Conservation (phyloP, 2,113 vertebrate species). For the Apteryx mantelli region DNA sequence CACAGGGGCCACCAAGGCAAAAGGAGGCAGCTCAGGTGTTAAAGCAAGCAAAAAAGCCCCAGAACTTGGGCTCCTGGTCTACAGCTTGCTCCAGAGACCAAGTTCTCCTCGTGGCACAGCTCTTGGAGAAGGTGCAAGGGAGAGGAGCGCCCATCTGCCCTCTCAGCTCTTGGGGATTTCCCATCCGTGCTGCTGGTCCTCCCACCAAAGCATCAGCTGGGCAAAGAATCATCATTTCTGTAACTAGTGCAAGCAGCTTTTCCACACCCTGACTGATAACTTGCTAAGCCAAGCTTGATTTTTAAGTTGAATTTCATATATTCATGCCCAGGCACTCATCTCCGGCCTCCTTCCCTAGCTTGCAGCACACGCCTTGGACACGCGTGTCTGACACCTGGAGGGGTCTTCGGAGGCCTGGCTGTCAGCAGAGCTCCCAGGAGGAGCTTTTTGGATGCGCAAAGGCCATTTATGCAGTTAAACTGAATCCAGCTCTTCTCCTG, state of each 20-base stretch:
- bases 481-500: neutral
- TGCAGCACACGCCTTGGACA: neutral
- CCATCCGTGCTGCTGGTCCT: slow-evolving; percentile 12
- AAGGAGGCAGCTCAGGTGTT: neutral
- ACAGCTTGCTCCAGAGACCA: neutral
- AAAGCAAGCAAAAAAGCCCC: neutral
- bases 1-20: neutral
- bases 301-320: rapidly evolving
- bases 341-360: neutral
- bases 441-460: neutral
- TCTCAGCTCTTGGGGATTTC: slow-evolving; percentile 32
- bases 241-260: slow-evolving; percentile 41
- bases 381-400: neutral
- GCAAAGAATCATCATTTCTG: slow-evolving; percentile 32
- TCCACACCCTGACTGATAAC: neutral
- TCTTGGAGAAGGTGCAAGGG: too few relatives aligned
- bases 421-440: neutral
- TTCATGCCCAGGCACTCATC: neutral
- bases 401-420: neutral
- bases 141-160: neutral
- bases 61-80: neutral
- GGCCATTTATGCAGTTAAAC: neutral
- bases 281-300: neutral
- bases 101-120: too few relatives aligned
- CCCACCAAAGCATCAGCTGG: slow-evolving; percentile 37